Evolutionary conservation across 1,140 invertebrate genomes (phyloP), one percentile per base, ranked within the genome.

Genomic region (Drosophila bocki): DNA sequence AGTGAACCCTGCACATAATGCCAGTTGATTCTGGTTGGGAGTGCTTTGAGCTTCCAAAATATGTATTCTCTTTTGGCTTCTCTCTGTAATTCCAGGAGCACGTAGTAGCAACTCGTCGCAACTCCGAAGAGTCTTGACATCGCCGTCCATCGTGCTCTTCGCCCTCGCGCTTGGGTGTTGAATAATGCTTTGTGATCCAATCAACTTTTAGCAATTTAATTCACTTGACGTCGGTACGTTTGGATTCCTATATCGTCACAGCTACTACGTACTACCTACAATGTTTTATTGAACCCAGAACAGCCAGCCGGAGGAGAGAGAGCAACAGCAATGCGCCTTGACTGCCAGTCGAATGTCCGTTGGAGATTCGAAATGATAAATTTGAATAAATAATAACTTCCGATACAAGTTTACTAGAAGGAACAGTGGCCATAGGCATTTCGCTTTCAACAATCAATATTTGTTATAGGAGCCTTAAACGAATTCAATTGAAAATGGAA

Each of bases 171-270:
- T 45, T 68, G 45, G 78, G 78, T 79, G 85, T 91, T 90, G 85
- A 88, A 91, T 90, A 90, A 90, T 83, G 82, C 82, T 91, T 91
- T 88, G 85, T 91, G 85, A 88, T 85, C 75, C 83, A 91, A 91
- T 91, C 71, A 88, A 91, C 79, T 71, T 81, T 76, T 47, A 88
- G 80, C 88, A 91, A 91, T 88, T 82, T 91, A 91, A 88, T 88
- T 88, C 80, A 91, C 85, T 88, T 88, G 85, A 79, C 60, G 69
- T 79, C 64, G 71, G 33, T 71, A 70, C 57, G 60, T 78, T 56
- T 71, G 67, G 50, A 80, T 62, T 80, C 67, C 35, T 60, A 64
- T 58, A 79, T 72, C 63, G 56, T 60, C 54, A 71, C 65, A 59
- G 42, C 71, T 35, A 69, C 47, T 63, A 78, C 74, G 84, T 63